Percentiles rank a stretch among this genome's conserved stretches.
Conservation (phyloP, 2,888 invertebrate species). For the Acrobasis repandana region DNA sequence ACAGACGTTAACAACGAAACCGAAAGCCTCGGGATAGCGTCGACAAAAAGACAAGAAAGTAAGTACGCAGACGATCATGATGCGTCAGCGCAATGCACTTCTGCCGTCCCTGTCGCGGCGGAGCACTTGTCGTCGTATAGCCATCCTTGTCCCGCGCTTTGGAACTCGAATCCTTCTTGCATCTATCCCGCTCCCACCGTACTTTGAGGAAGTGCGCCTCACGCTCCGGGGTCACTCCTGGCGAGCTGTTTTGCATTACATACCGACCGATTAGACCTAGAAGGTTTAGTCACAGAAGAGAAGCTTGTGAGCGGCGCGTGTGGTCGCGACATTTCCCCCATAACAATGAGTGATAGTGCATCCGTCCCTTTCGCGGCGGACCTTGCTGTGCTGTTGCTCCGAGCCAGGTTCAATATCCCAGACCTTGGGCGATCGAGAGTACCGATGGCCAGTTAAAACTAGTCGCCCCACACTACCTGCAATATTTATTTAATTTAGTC, state of each 20-base stretch:
- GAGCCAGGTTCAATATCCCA: conserved; percentile 80
- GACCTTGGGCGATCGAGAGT: conserved; percentile 77
- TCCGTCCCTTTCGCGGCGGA: conserved; percentile 74
- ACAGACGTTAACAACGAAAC: conserved; percentile 61
- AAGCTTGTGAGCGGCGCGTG: conserved; percentile 62
- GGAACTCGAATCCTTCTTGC: conserved; percentile 13
- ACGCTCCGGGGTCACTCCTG: conserved; percentile 59
- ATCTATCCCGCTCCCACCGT: conserved; percentile 40
- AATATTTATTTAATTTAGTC: conserved; percentile 60
- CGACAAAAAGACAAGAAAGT: conserved; percentile 65
- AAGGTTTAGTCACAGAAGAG: conserved; percentile 58
- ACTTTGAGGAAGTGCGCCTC: conserved; percentile 69
- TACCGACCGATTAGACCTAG: conserved; percentile 63
- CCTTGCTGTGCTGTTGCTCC: conserved; percentile 73
- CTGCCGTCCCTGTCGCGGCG: conserved; percentile 55
- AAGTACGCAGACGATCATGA: conserved; percentile 65
- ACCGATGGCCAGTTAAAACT: conserved; percentile 68
- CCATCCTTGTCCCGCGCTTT: conserved; percentile 42
- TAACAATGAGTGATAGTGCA: conserved; percentile 79
- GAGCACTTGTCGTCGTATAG: conserved; percentile 57
- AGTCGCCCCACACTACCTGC: conserved; percentile 70
- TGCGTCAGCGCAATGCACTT: conserved; percentile 78
- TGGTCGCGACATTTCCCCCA: conserved; percentile 76
- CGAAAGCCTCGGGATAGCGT: conserved; percentile 63
- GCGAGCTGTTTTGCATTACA: conserved; percentile 66